Base-by-base conservation (phyloP, 1,140 invertebrate species). In the Papilio xuthus region DNA sequence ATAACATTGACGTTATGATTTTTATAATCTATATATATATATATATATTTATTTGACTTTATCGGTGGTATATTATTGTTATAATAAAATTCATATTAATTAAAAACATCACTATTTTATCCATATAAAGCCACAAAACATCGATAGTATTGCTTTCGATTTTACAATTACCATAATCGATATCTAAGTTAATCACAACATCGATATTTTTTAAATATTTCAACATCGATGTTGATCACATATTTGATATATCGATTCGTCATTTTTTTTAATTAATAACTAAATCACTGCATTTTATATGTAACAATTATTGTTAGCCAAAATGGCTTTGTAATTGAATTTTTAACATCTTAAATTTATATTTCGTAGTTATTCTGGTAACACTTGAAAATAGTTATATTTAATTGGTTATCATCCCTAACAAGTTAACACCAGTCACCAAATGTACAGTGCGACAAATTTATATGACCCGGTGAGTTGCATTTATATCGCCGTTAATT, bases 381-480 rank as follows among this genome's bases (percentile, higher is more conserved):
- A 60, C 23, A 60, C 23, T 32, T 15, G 32, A 60, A 79, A 85
- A 88, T 85, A 88, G 84, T 84, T 82, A 86, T 84, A 44, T 75
- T 67, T 75, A 56, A 56, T 20, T 23, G 53, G 9, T n/a, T 20
- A 56, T 60, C 20, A 60, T 26, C 47, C 53, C 56, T 60, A 60
- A 60, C 56, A 60, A 42, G 28, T 75, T 79, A 82, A 86, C 85
- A 90, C 88, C 89, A 85, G 79, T 85, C 89, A 90, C 88, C 86
- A 70, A 82, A 81, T 72, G 44, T 47, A 37, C 7, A 47, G 44
- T 47, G 13, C 13, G 44, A 47, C 15, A 18, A 47, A 47, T 18
- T 47, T 18, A 47, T 47, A 15, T 47, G 44, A 18, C 44, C 44
- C 44, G 44, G 13, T 47, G 44, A 47, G 44, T 10, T 9, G 10